These are phyloP conservation scores for Crocidura indochinensis DNA, from an alignment of 2,797 vertebrate species.

Conservation along the genomic window DNA sequence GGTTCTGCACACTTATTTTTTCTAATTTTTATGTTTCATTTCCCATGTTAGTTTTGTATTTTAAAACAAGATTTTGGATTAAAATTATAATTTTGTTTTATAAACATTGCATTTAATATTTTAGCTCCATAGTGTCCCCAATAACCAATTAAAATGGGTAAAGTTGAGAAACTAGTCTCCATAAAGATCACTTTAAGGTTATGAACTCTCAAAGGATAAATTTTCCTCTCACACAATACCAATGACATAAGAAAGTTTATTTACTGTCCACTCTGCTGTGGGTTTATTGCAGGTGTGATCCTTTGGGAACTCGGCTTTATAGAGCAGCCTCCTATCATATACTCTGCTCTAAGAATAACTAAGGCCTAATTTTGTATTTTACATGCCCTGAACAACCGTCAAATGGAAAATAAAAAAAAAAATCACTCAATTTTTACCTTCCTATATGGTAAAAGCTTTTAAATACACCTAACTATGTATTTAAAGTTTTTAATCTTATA, in stretches of 20 bases:
- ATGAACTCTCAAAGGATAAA: slow-evolving; percentile 2
- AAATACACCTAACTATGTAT: background rate
- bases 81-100: slow-evolving; percentile 1
- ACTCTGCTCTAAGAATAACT: background rate
- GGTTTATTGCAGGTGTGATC: slow-evolving; percentile 26
- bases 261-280: background rate
- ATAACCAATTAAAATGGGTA: background rate
- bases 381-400: background rate
- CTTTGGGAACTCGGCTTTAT: background rate
- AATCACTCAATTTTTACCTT: background rate
- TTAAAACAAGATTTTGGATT: background rate
- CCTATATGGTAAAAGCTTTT: background rate
- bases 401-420: slow-evolving; percentile 10
- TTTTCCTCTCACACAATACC: background rate
- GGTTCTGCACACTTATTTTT: background rate
- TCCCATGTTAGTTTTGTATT: background rate
- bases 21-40: background rate
- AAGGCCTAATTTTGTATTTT: background rate
- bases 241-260: background rate
- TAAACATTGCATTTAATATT: background rate
- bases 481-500: background rate
- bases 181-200: background rate
- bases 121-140: background rate
- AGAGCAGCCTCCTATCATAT: background rate
- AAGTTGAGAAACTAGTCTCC: slow-evolving; percentile 12